These are phyloP conservation scores for Erythrolamprus reginae DNA, from an alignment of 2,113 vertebrate species.

Conservation along the genomic window DNA sequence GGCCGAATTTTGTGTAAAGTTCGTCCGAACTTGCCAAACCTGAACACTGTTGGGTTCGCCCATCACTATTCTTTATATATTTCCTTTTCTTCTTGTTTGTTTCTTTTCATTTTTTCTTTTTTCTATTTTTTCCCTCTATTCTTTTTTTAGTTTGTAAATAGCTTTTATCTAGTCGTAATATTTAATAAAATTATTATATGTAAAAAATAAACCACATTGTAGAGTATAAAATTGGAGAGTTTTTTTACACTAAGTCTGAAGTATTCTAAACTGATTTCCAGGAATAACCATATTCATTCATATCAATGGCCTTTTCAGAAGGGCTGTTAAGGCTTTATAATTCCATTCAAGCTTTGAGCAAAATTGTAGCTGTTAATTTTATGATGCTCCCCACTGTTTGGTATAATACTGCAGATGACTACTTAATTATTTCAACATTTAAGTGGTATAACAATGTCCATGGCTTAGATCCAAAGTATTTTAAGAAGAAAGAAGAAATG, in stretches of 20 bases:
- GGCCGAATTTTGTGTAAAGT: too few species aligned
- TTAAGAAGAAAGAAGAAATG: background rate
- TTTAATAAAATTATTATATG: background rate
- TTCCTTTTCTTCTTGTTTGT: background rate
- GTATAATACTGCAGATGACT: background rate
- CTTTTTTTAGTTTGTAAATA: background rate
- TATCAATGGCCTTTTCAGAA: background rate
- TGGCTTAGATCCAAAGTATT: background rate
- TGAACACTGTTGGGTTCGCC: too few species aligned
- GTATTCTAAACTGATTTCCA: background rate
- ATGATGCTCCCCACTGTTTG: background rate
- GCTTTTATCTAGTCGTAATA: background rate
- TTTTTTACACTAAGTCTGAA: background rate
- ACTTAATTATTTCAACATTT: slow-evolving; percentile 5
- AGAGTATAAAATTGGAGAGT: background rate
- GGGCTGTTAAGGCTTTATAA: background rate
- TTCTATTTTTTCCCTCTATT: background rate
- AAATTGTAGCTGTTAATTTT: background rate
- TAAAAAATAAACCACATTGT: background rate
- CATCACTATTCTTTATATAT: background rate
- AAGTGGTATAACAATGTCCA: background rate
- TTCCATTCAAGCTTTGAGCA: background rate
- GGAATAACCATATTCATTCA: background rate
- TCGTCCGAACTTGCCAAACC: too few species aligned
- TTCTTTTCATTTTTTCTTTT: background rate